A percentile compares a stretch with the other conserved stretches of the same genome.
These are phyloP conservation scores for Hexactinellida sp. DNA, from an alignment of 37 sponge, comb jelly and placozoan genomes.

Conservation along the genomic window DNA sequence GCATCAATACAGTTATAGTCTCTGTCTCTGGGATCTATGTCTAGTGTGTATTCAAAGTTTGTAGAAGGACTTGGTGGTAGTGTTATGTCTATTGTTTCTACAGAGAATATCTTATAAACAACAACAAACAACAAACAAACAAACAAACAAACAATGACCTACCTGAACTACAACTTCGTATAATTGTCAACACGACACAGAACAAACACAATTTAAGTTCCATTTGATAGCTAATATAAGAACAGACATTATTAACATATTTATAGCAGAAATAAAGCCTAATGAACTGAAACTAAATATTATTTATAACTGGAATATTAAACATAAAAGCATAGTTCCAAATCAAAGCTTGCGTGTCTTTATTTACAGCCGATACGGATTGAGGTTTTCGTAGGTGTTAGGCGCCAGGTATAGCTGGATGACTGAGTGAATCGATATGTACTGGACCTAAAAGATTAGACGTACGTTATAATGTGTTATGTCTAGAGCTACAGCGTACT, in stretches of 20 bases:
- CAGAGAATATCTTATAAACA: no score
- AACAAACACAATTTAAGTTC: neutral
- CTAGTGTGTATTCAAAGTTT: neutral
- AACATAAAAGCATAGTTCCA: neutral
- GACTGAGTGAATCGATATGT: neutral
- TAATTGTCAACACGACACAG: neutral
- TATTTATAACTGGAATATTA: neutral
- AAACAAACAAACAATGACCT: neutral
- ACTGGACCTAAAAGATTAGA: neutral
- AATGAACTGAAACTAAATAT: neutral
- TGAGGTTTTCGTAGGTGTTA: conserved; percentile 16
- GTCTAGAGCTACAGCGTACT: neutral
- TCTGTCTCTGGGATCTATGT: neutral
- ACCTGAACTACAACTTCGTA: neutral
- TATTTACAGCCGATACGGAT: neutral
- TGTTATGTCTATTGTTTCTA: neutral
- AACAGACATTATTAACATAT: no score
- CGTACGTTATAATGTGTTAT: neutral
- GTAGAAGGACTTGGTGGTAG: neutral
- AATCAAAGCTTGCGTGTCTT: neutral
- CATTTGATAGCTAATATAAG: neutral
- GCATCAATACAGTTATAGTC: neutral
- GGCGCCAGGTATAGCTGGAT: neutral
- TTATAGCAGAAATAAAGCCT: neutral
- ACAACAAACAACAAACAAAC: neutral